A percentile compares a stretch with the other conserved stretches of the same genome.
These are phyloP conservation scores for Sthenelais limicola DNA, from an alignment of 2,888 invertebrate species.

Conservation along the genomic window DNA sequence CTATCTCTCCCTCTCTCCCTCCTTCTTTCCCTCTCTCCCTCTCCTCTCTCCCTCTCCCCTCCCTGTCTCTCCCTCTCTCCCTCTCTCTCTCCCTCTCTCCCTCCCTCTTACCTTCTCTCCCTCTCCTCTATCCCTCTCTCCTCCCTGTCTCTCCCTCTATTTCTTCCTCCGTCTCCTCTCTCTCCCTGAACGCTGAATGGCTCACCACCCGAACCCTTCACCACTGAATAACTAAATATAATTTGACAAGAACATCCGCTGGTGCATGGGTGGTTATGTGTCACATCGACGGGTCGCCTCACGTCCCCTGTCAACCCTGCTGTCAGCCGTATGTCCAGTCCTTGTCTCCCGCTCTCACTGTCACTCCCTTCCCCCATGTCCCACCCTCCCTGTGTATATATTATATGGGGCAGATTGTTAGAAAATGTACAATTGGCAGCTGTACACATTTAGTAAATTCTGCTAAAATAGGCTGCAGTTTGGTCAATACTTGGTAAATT, in stretches of 20 bases:
- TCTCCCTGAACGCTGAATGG: background rate
- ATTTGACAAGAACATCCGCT: too few species aligned
- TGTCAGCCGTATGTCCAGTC: too few species aligned
- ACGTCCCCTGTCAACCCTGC: too few species aligned
- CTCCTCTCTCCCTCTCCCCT: background rate
- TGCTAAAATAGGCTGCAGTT: too few species aligned
- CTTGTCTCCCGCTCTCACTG: background rate
- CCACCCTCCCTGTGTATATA: background rate
- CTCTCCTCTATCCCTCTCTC: too few species aligned
- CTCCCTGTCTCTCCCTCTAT: background rate
- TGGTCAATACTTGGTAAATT: too few species aligned
- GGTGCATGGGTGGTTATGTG: too few species aligned
- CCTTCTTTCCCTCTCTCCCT: background rate
- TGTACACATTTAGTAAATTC: too few species aligned
- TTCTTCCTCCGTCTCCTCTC: background rate
- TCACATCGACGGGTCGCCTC: too few species aligned
- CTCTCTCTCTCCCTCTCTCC: background rate
- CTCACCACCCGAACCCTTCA: background rate
- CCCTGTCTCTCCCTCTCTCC: background rate
- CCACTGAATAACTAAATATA: too few species aligned
- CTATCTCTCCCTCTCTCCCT: background rate
- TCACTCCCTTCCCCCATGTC: slow-evolving; percentile 11
- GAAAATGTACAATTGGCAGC: too few species aligned
- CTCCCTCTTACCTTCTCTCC: background rate
- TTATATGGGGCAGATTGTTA: background rate